These are phyloP conservation scores for Coptodon rendalli DNA, from an alignment of 2,113 vertebrate species.

Conservation along the genomic window DNA sequence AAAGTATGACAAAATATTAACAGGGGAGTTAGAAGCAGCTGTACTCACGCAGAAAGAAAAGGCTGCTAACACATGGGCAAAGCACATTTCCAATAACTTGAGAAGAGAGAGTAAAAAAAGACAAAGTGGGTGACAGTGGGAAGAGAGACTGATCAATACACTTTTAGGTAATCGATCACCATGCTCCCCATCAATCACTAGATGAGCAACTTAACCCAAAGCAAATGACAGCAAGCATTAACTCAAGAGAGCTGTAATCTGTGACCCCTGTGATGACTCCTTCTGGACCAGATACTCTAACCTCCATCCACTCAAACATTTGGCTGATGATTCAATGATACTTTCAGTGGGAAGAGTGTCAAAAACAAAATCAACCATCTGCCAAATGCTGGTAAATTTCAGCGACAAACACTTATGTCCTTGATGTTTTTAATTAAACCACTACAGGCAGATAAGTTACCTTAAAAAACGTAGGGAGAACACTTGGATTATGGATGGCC, in stretches of 20 bases:
- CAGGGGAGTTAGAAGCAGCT: background rate
- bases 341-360: background rate
- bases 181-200: constrained; percentile 6
- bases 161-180: constrained; percentile 40
- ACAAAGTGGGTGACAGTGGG: constrained; percentile 5
- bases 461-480: background rate
- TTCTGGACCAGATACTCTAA: background rate
- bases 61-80: background rate
- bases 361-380: background rate
- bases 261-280: constrained; percentile 16
- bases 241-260: background rate
- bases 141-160: constrained; percentile 53
- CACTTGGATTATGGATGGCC: background rate
- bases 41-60: background rate
- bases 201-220: constrained; percentile 36
- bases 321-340: background rate
- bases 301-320: background rate
- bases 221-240: background rate
- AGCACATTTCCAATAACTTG: constrained; percentile 24
- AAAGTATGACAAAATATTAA: background rate
- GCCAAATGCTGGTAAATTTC: background rate
- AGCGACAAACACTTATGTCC: background rate
- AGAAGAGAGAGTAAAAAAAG: background rate
- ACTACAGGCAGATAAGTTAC: background rate
- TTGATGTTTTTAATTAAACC: background rate